Evolutionary conservation across 2,888 invertebrate genomes (phyloP), one percentile per base, ranked within the genome.

Genomic region (Schrankia costaestrigalis): DNA sequence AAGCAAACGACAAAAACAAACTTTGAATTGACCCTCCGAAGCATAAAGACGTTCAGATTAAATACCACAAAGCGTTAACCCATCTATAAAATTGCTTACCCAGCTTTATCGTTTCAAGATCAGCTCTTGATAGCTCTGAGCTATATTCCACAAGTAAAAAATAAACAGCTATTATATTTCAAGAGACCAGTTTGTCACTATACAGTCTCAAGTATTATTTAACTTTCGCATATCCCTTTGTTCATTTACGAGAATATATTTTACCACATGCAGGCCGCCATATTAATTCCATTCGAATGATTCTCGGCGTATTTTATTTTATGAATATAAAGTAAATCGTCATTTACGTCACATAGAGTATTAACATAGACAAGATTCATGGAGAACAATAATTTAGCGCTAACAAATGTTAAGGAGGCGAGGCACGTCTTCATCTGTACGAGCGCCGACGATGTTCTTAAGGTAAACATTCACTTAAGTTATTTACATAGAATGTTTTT

Each of bases 301-400:
- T 48, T 35, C 22, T 24, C 44, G 40, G 41, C 22, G 23, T 15
- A 35, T 27, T 41, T 31, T 35, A 42, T 44, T 63, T 62, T 63
- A 58, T 54, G 54, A 53, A 47, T 49, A 43, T 56, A 46, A 48
- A 55, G 53, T 53, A 56, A 57, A 53, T 54, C 44, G 56, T 51
- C 60, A 67, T 69, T 64, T 63, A 62, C 48, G 62, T 65, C 64
- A 58, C 50, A 47, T 44, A 6, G 25, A 41, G 50, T 53, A 64
- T 67, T 67, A 56, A 61, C 71, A 75, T 74, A 68, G 70, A 68
- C 64, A 65, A 60, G 47, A 58, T 51, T 60, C 58, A 57, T 62
- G 51, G 56, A 50, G 56, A 60, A 67, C 66, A 69, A 70, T 69
- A 65, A 63, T 52, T 63, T 59, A 54, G 55, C 61, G 56, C 53